Evolutionary conservation across 2,113 vertebrate genomes (phyloP).

Genomic region (Pagrus major): DNA sequence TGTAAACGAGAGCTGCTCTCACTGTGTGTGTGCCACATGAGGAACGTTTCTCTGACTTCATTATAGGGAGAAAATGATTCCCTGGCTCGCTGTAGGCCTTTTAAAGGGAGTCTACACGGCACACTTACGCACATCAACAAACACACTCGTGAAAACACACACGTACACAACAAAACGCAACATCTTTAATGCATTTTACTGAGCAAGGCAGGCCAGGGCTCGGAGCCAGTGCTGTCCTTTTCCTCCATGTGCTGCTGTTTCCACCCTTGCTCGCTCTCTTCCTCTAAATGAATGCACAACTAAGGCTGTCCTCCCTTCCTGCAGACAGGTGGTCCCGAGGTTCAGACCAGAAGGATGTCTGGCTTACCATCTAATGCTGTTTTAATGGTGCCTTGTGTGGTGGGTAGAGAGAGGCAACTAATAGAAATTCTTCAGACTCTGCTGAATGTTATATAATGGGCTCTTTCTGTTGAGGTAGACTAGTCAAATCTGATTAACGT

Average conservation of each 20-base stretch:
- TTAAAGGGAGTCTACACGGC: slow-evolving; percentile 28
- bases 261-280: slow-evolving; percentile 21
- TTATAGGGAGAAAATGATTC: slow-evolving; percentile 47
- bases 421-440: slow-evolving; percentile 61
- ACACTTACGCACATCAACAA: slow-evolving; percentile 28
- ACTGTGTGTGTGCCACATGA: slow-evolving; percentile 29
- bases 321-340: slow-evolving; percentile 70
- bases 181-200: slow-evolving; percentile 64
- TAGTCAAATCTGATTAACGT: slow-evolving; percentile 60
- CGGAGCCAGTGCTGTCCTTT: slow-evolving; percentile 29
- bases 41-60: slow-evolving; percentile 36
- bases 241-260: slow-evolving; percentile 48
- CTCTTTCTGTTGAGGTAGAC: slow-evolving; percentile 52
- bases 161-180: slow-evolving; percentile 6
- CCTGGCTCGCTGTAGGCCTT: slow-evolving; percentile 35
- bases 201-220: slow-evolving; percentile 28
- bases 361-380: slow-evolving; percentile 73
- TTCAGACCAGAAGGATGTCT: slow-evolving; percentile 65
- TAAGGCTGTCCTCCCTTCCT: slow-evolving; percentile 56
- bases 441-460: slow-evolving; percentile 59
- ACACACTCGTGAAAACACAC: slow-evolving; percentile 15
- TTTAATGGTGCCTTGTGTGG: slow-evolving; percentile 69
- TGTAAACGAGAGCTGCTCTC: slow-evolving; percentile 30
- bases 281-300: slow-evolving; percentile 41
- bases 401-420: slow-evolving; percentile 49